Conservation (phyloP, 2,888 invertebrate species). For the Yponomeuta evonymella region DNA sequence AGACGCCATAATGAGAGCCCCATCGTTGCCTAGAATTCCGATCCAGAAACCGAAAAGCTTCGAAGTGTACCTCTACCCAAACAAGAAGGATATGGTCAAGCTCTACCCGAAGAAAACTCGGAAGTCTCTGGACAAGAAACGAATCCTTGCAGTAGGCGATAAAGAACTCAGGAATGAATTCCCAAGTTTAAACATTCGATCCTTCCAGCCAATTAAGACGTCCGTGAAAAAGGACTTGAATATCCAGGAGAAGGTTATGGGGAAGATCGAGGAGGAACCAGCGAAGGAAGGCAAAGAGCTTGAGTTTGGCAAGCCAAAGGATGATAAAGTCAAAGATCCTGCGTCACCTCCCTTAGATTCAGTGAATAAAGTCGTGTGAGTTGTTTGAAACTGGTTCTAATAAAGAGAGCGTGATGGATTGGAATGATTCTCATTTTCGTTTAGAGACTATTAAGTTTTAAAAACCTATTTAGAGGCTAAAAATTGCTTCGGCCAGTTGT, state of each 20-base stretch:
- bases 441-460: too few relatives aligned
- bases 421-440: too few relatives aligned
- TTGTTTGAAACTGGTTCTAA: too few relatives aligned
- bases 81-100: slow-evolving; percentile 31
- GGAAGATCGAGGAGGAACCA: background rate
- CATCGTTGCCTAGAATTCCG: slow-evolving; percentile 26
- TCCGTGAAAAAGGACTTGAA: slow-evolving; percentile 48
- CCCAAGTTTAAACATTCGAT: slow-evolving; percentile 26
- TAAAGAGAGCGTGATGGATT: too few relatives aligned
- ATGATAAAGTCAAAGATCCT: background rate
- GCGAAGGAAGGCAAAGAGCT: background rate
- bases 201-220: background rate
- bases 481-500: too few relatives aligned
- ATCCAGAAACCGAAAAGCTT: slow-evolving; percentile 41
- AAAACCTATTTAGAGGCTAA: too few relatives aligned
- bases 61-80: slow-evolving; percentile 57
- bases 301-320: background rate
- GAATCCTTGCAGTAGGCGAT: slow-evolving; percentile 49
- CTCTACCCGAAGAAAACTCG: background rate
- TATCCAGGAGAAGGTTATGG: slow-evolving; percentile 23
- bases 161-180: slow-evolving; percentile 41
- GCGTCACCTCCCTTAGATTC: too few relatives aligned
- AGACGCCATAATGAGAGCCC: slow-evolving; percentile 32
- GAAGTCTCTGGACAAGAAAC: slow-evolving; percentile 19
- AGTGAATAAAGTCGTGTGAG: too few relatives aligned